phyloP scores from a whole-genome alignment of 1,140 invertebrate genomes.

The Sitodiplosis mosellana region DNA sequence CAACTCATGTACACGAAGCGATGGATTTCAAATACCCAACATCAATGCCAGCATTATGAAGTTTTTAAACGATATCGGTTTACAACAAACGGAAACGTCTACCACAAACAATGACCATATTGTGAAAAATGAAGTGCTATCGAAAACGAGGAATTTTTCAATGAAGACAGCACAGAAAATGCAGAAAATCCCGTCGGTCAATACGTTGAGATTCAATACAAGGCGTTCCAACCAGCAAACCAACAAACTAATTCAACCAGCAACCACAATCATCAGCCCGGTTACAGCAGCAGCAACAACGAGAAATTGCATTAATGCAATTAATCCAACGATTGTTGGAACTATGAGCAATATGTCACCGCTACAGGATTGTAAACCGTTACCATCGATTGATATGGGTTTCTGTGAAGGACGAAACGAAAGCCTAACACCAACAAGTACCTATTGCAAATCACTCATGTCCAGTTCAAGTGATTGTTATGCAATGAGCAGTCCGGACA shows the following conservation, averaged over 20 bases:
- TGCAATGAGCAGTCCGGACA: conserved; percentile 5
- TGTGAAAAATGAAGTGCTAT: background rate
- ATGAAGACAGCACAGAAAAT: too few species aligned
- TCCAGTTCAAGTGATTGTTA: conserved; percentile 8
- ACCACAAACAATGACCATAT: conserved; percentile 1
- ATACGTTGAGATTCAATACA: too few species aligned
- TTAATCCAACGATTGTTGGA: background rate
- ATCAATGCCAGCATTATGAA: conserved; percentile 17
- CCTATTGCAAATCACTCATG: conserved; percentile 15
- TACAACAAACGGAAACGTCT: conserved; percentile 5
- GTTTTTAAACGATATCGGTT: conserved; percentile 15
- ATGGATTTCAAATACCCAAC: conserved; percentile 16
- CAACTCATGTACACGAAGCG: conserved; percentile 32
- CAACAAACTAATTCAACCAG: background rate
- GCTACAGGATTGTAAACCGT: background rate
- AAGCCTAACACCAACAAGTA: conserved; percentile 10
- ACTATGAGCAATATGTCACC: background rate
- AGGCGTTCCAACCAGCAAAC: background rate
- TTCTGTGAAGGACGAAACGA: conserved; percentile 2
- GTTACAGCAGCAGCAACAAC: too few species aligned
- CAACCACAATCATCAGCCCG: background rate
- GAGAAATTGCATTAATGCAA: background rate
- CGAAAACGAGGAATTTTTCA: too few species aligned
- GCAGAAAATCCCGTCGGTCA: too few species aligned
- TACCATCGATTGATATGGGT: conserved; percentile 1